Base-by-base conservation (phyloP, 2,113 vertebrate species). In the Rhinichthys klamathensis region DNA sequence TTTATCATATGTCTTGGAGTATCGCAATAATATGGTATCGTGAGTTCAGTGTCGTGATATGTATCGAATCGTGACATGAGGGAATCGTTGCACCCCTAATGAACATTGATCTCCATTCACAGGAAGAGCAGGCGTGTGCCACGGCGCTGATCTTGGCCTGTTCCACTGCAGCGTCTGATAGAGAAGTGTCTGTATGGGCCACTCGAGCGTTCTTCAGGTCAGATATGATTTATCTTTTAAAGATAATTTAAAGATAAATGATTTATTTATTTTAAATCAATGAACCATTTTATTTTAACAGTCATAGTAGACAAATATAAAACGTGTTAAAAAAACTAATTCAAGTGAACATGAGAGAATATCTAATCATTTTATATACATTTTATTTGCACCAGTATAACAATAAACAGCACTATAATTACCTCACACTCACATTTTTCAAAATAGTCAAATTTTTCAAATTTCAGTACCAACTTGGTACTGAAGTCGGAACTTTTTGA, bases 151-250 rank as follows among this genome's bases (percentile, higher is more conserved):
- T 99, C 87, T 94, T 99, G 77, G 97, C 97, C 49, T 99, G 97
- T 87, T 99, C 98, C 63, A 93, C 86, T 35, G 93, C 97, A 44
- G 96, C 97, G 5, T 95, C 69, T 87, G 96, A 99, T 84, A 91
- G 96, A 90, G 98, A 99, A 86, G 95, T 99, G 0, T 98, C 98
- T 10, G 93, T 95, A 2, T 99, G 98, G 98, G 97, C 97, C 76
- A 96, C 97, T 7, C 95, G 97, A 90, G 97, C 97, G 0, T 99
- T 99, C 90, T 99, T 98, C 94, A 97, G 97, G 98, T 99, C 84
- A 61, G 80, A 82, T 15, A n/a, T 12, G 0, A 69, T 9, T 9
- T 35, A 16, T 4, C 25, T n/a, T n/a, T n/a, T n/a, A n/a, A n/a
- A n/a, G n/a, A n/a, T n/a, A n/a, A n/a, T n/a, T n/a, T n/a, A n/a